Evolutionary conservation across 2,113 vertebrate species (phyloP).

Genomic region (Crotalus viridis): DNA sequence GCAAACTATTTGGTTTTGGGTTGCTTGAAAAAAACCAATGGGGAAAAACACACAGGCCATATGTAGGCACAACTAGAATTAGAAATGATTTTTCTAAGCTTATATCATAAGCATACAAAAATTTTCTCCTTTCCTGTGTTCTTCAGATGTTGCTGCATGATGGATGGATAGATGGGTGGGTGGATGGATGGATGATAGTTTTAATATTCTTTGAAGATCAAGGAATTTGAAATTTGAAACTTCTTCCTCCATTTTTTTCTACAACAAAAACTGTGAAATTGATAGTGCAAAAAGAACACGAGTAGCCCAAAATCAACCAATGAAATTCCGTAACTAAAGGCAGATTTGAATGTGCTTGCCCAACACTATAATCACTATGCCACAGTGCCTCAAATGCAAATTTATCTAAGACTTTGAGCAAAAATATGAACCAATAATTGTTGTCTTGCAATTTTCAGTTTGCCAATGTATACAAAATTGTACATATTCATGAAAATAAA

Average conservation of each 20-base stretch:
- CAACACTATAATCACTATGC: not conserved
- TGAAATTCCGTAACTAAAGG: not conserved
- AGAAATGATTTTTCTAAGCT: no score
- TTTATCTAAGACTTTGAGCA: not conserved
- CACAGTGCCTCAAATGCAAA: not conserved
- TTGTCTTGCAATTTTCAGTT: not conserved
- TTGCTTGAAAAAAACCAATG: no score
- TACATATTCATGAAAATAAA: not conserved
- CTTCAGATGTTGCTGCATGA: no score
- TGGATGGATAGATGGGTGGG: no score
- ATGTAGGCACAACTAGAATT: no score
- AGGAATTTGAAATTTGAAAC: no score
- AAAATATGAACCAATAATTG: not conserved
- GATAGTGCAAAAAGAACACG: not conserved
- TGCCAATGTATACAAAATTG: not conserved
- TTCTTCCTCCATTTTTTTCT: not conserved
- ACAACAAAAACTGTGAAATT: not conserved
- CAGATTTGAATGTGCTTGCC: not conserved
- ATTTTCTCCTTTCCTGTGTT: no score
- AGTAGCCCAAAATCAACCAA: not conserved
- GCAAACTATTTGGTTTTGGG: no score
- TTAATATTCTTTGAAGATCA: no score
- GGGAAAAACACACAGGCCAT: no score
- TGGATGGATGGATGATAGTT: no score
- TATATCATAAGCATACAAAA: no score